Base-by-base conservation (phyloP, 2,888 invertebrate species). In the Acholoe squamosa region DNA sequence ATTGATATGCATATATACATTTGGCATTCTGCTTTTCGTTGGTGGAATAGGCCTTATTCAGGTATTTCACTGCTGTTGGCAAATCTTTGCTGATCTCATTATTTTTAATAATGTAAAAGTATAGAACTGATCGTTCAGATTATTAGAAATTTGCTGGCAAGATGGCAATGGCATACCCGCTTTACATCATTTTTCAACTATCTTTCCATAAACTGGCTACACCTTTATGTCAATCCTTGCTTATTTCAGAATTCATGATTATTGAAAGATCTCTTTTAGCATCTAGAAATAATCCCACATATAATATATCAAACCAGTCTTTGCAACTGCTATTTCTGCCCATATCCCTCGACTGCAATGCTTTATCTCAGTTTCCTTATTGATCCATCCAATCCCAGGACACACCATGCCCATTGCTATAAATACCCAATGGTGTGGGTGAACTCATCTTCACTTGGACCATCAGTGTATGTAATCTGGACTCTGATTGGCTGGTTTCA, bases 391-490 rank as follows among this genome's bases (percentile, higher is more conserved):
- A n/a, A 5, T 71, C 71, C 71, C 71, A 25, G 25, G 43, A 43
- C 43, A 43, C 43, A 43, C 43, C 43, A 43, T 28, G 28, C 71
- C 31, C 16, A n/a, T 71, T 28, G n/a, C 71, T 28, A 3, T 71
- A 71, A 71, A 25, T 28, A 71, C 31, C 71, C 71, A 71, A 28
- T 71, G 28, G 71, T 7, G 28, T 28, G 71, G 28, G 71, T 22
- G n/a, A 16, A 28, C 71, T 61, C 61, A 61, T n/a, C 19, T n/a
- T 19, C 61, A 1, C 22, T n/a, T 19, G 71, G 71, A 14, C 71
- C 25, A 71, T 71, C 71, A 71, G 71, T 14, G 28, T 22, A n/a
- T 71, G 71, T 71, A 71, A 71, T 71, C 71, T 71, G 28, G 28
- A 0, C 71, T 71, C 71, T 71, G 71, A 71, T 71, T 71, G 71